phyloP scores from a whole-genome alignment of 1,140 invertebrate species.

The Drosophila lini region DNA sequence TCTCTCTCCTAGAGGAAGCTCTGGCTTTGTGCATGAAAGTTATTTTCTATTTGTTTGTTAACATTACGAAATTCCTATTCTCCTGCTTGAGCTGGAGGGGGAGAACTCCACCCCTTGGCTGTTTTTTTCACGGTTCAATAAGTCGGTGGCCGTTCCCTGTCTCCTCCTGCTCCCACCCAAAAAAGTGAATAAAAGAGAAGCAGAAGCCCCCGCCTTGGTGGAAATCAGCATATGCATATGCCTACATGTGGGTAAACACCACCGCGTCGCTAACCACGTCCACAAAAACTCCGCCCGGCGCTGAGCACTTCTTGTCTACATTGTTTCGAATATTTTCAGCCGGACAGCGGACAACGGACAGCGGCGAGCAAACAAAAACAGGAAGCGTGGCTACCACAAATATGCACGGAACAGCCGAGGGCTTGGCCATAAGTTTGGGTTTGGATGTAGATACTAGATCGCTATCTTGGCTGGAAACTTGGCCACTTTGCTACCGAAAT shows the following conservation, averaged over 20 bases:
- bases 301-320: slow-evolving; percentile 74
- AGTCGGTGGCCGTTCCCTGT: slow-evolving; percentile 39
- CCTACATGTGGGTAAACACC: slow-evolving; percentile 83
- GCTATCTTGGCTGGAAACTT: slow-evolving; percentile 65
- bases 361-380: slow-evolving; percentile 75
- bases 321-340: slow-evolving; percentile 52
- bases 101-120: slow-evolving; percentile 23
- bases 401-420: slow-evolving; percentile 62
- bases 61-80: slow-evolving; percentile 32
- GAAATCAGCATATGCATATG: slow-evolving; percentile 82
- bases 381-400: slow-evolving; percentile 82
- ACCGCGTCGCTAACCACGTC: slow-evolving; percentile 72
- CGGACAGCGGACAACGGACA: slow-evolving; percentile 24
- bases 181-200: slow-evolving; percentile 12
- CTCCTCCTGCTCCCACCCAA: slow-evolving; percentile 5
- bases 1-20: slow-evolving; percentile 18
- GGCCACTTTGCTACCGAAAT: slow-evolving; percentile 63
- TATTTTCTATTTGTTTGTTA: slow-evolving; percentile 54
- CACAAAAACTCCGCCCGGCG: slow-evolving; percentile 64
- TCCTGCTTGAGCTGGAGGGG: slow-evolving; percentile 14
- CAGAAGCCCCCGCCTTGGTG: slow-evolving; percentile 44
- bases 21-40: slow-evolving; percentile 18
- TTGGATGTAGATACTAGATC: slow-evolving; percentile 77
- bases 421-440: slow-evolving; percentile 45
- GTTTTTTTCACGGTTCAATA: slow-evolving; percentile 73